Conservation (phyloP, 2,113 vertebrate genomes). For the Strix uralensis region DNA sequence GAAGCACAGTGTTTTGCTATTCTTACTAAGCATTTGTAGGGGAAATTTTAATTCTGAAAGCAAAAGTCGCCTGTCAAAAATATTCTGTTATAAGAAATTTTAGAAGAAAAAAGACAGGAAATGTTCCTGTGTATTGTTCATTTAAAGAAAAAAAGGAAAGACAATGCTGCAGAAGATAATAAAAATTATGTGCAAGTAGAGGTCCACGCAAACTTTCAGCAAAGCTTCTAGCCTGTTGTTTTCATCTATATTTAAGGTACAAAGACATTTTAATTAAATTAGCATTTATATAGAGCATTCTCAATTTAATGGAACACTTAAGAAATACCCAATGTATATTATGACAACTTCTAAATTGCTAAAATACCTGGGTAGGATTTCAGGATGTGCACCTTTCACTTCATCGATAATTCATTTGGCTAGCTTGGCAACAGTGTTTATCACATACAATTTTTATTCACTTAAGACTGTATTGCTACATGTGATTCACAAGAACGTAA, state of each 20-base stretch:
- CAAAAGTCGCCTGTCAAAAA: slow-evolving; percentile 24
- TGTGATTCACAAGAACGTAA: neutral
- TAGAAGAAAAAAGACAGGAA: neutral
- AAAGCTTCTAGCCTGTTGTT: neutral
- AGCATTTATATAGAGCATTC: neutral
- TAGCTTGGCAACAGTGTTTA: neutral
- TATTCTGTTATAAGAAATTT: neutral
- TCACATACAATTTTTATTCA: neutral
- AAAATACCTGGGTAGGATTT: slow-evolving; percentile 18
- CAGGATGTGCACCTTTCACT: neutral
- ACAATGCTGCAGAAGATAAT: neutral
- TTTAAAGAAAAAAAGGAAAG: neutral
- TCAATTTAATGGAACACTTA: slow-evolving; percentile 31
- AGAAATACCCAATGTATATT: neutral
- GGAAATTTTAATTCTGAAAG: slow-evolving; percentile 26
- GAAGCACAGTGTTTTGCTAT: neutral
- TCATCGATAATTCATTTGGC: neutral
- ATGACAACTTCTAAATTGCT: neutral
- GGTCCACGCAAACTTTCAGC: neutral
- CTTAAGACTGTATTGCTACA: neutral
- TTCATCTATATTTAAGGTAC: slow-evolving; percentile 18
- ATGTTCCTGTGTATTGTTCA: neutral
- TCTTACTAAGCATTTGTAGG: neutral
- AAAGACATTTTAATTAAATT: slow-evolving; percentile 52
- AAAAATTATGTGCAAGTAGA: neutral